Percentiles rank a stretch among this genome's conserved stretches.
Evolutionary conservation across 2,113 vertebrate genomes (phyloP).

Genomic region (Vimba vimba): DNA sequence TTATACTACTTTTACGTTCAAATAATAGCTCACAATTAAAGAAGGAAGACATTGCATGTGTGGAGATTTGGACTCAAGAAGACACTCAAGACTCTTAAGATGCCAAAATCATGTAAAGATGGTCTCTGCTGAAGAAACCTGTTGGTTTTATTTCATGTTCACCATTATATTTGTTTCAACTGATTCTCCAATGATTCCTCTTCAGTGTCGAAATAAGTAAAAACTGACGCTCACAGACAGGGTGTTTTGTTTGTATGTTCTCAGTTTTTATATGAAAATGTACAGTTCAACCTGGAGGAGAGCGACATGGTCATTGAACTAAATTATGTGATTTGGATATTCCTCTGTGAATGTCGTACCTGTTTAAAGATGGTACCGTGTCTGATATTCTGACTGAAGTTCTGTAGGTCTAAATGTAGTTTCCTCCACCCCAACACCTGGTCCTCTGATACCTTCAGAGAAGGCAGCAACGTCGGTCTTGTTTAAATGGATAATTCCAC

Average conservation of each 20-base stretch:
- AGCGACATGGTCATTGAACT: conserved; percentile 62
- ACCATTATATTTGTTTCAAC: conserved; percentile 34
- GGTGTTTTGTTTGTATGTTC: conserved; percentile 82
- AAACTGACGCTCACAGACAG: conserved; percentile 67
- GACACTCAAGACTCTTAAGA: conserved; percentile 11
- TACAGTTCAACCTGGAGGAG: conserved; percentile 73
- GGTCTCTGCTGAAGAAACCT: conserved; percentile 23
- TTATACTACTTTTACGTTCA: not conserved
- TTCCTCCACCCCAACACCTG: conserved; percentile 61
- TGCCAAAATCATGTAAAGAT: conserved; percentile 20
- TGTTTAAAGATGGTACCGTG: conserved; percentile 80
- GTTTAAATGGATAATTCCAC: conserved; percentile 78
- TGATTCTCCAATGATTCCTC: conserved; percentile 17
- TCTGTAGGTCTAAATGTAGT: conserved; percentile 73
- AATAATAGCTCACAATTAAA: conserved; percentile 19
- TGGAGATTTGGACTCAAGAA: conserved; percentile 27
- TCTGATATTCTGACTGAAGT: conserved; percentile 76
- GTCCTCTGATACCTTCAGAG: conserved; percentile 68
- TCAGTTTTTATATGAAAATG: conserved; percentile 80
- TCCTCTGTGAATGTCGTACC: conserved; percentile 81
- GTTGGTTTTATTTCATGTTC: conserved; percentile 6
- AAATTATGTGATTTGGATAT: conserved; percentile 66
- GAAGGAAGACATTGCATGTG: conserved; percentile 2
- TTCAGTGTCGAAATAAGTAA: conserved; percentile 50
- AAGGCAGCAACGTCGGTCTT: conserved; percentile 76